Evolutionary conservation across 2,888 invertebrate species (phyloP).

Genomic region (Eilema griseolum): DNA sequence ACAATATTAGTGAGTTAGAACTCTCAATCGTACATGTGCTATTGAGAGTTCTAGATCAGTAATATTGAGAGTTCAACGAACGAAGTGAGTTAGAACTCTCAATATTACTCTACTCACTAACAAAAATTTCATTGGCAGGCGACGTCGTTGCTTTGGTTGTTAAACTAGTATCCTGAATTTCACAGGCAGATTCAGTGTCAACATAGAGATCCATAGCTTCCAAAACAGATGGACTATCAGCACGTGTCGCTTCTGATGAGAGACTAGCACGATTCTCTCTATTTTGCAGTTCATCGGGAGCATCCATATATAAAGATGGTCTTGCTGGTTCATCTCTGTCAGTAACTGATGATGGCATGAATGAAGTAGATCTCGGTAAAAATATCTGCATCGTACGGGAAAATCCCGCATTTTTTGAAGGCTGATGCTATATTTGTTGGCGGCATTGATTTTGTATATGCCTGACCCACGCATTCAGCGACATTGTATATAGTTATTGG

Average conservation of each 20-base stretch:
- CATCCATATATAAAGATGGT: slow-evolving; percentile 8
- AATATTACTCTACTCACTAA: too few relatives aligned
- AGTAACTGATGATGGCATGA: slow-evolving; percentile 14
- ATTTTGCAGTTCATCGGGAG: slow-evolving; percentile 18
- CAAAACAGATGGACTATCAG: slow-evolving; percentile 27
- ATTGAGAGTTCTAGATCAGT: too few relatives aligned
- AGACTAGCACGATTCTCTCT: slow-evolving; percentile 25
- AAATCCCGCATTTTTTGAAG: slow-evolving; percentile 19
- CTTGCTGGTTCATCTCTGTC: slow-evolving; percentile 6
- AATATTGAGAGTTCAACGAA: too few relatives aligned
- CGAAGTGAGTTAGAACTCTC: too few relatives aligned
- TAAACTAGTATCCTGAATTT: not conserved
- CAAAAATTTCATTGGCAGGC: not conserved
- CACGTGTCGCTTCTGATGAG: slow-evolving; percentile 21
- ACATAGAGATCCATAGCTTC: slow-evolving; percentile 5
- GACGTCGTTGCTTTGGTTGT: not conserved
- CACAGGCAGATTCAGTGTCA: not conserved
- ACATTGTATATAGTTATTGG: slow-evolving; percentile 15
- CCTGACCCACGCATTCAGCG: slow-evolving; percentile 39
- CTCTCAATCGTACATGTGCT: too few relatives aligned
- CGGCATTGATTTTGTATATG: slow-evolving; percentile 28
- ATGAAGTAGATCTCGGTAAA: slow-evolving; percentile 17
- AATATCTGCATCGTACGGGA: slow-evolving; percentile 14
- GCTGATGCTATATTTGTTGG: slow-evolving; percentile 23
- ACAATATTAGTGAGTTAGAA: too few relatives aligned